Evolutionary conservation across 2,113 vertebrate genomes (phyloP).

Genomic region (Trichechus manatus): DNA sequence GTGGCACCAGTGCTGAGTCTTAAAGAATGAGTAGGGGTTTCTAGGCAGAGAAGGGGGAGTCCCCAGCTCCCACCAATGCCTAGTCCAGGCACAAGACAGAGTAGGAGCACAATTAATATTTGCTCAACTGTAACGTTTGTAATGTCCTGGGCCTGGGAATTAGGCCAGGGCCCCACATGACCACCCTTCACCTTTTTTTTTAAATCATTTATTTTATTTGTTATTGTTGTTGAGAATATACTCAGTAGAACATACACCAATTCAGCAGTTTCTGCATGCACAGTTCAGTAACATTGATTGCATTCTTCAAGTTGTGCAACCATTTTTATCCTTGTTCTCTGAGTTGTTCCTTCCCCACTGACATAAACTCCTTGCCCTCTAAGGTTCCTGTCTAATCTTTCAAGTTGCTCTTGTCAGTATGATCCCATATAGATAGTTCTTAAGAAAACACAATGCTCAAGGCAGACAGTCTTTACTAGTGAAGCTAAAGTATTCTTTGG

Average conservation of each 20-base stretch:
- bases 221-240: background rate
- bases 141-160: fast-evolving
- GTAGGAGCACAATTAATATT: fast-evolving
- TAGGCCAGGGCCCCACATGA: background rate
- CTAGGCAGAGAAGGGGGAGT: background rate
- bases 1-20: background rate
- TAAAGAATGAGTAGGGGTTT: background rate
- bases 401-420: no score
- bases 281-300: background rate
- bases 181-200: background rate
- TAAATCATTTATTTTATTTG: background rate
- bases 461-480: no score
- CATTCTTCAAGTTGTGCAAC: background rate
- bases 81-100: no score
- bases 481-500: no score
- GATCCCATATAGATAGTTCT: no score
- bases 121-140: background rate
- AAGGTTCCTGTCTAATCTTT: background rate
- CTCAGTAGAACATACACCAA: no score
- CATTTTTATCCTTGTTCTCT: background rate
- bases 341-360: background rate
- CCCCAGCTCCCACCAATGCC: fast-evolving
- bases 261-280: no score
- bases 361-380: background rate
- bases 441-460: no score